Base-by-base conservation (phyloP, 2,888 invertebrate species). In the Galerucella calmariensis region DNA sequence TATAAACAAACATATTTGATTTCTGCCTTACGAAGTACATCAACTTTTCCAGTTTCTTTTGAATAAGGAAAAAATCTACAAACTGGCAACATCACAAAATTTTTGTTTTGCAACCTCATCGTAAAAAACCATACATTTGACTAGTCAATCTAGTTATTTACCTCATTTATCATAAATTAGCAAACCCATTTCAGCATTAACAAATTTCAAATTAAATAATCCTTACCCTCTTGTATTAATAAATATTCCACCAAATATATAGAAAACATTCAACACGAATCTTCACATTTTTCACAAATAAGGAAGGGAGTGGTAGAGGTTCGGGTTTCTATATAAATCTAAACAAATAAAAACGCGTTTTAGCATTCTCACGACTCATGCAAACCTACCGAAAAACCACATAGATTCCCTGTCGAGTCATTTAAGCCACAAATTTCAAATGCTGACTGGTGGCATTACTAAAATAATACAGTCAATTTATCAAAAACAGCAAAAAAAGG, bases 371-470 rank as follows among this genome's bases (percentile, higher is more conserved):
- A 9, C 68, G 66, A 65, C n/a, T 51, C 76, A 76, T 76, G 76
- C 76, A 65, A 78, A 84, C 84, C 82, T 84, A 84, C 84, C 85
- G 83, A 83, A 78, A 80, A 72, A 48, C 20, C 20, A 20, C 53
- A 35, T 75, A 69, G 78, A 79, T 77, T 80, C 77, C 73, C 67
- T 73, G 79, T 73, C 46, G 74, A 58, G 71, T 72, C 69, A 66
- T 62, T 41, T 41, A 41, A 41, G 8, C 9, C 8, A 6, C 35
- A 35, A 72, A 72, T 80, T 75, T 86, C 85, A 87, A 82, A 87
- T 86, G 87, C 86, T 86, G 85, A 87, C 84, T 83, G 83, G 82
- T 81, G 87, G 87, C 84, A 87, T 84, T 80, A 86, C 87, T 87
- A 87, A 83, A 86, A 85, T 82, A 82, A 84, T 74, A 82, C 73